Conservation (phyloP, 1,140 invertebrate genomes). For the Yoshiicerus persimilis region DNA sequence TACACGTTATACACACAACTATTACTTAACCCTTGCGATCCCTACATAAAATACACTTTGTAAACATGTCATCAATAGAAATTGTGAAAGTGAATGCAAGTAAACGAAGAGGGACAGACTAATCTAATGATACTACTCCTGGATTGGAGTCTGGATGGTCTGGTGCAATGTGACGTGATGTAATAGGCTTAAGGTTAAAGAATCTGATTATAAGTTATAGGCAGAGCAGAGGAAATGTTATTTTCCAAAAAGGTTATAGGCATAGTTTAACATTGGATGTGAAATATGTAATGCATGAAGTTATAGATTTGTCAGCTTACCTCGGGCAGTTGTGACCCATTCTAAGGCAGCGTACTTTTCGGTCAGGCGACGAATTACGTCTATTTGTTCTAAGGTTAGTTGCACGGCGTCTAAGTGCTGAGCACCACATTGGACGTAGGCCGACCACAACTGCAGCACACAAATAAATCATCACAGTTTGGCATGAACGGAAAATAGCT, state of each 20-base stretch:
- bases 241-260: background rate
- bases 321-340: constrained; percentile 48
- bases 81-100: no score
- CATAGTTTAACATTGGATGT: background rate
- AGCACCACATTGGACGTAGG: constrained; percentile 56
- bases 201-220: no score
- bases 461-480: constrained; percentile 24
- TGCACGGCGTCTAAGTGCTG: constrained; percentile 59
- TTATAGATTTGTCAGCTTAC: constrained; percentile 31
- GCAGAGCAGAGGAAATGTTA: background rate
- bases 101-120: no score
- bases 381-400: constrained; percentile 59
- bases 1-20: no score
- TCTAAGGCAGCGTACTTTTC: constrained; percentile 49
- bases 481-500: constrained; percentile 14
- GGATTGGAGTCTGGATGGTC: no score
- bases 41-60: no score
- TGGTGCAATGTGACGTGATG: no score
- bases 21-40: no score
- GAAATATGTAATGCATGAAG: constrained; percentile 16
- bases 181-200: no score
- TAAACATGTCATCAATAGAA: background rate
- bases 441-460: constrained; percentile 18
- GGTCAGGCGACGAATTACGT: constrained; percentile 55
- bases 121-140: no score